Evolutionary conservation across 1,140 invertebrate genomes (phyloP), one percentile per base, ranked within the genome.

Genomic region (Geopemphigus sp.): DNA sequence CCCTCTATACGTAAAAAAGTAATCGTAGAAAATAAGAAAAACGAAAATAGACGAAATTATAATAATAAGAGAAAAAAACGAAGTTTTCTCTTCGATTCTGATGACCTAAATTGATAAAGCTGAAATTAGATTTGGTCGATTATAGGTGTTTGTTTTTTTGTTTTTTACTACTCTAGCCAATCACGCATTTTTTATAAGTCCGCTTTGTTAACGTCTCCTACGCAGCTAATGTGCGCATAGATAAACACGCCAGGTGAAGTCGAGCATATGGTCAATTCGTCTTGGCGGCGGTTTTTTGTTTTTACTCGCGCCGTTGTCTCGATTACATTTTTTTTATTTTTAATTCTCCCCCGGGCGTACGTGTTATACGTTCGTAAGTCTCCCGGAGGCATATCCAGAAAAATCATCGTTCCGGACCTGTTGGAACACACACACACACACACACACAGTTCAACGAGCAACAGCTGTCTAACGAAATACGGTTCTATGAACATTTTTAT

Each of bases 221-320:
- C 56, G n/a, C 24, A 45, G 10, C 72, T 26, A 24, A 57, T 32
- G 57, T 61, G 29, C n/a, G 26, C 24, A 54, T 50, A 50, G 68
- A 54, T 72, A 72, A 72, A 63, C 56, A 63, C 22, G 57, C 74
- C 74, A 78, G 74, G 74, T 78, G 74, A 63, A 78, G 22, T 29
- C 0, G 39, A 45, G 39, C 74, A 78, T 78, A 78, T 78, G 74
- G 74, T 78, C 57, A 50, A 78, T 78, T 78, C 74, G 74, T 78
- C 74, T 78, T 78, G 57, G 74, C 24, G 6, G 74, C 32, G 57
- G 47, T 78, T 63, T 78, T 63, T 29, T 54, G 64, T 72, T 72
- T 72, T 72, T 32, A 29, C 64, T 15, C 22, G 1, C 32, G 57
- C 15, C 39, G 57, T 45, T 14, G 39, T 32, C 61, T 76, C 73